Percentiles rank a stretch among this genome's conserved stretches.
Evolutionary conservation across 2,797 vertebrate genomes (phyloP).

Genomic region (Melanotaenia parkinsoni): DNA sequence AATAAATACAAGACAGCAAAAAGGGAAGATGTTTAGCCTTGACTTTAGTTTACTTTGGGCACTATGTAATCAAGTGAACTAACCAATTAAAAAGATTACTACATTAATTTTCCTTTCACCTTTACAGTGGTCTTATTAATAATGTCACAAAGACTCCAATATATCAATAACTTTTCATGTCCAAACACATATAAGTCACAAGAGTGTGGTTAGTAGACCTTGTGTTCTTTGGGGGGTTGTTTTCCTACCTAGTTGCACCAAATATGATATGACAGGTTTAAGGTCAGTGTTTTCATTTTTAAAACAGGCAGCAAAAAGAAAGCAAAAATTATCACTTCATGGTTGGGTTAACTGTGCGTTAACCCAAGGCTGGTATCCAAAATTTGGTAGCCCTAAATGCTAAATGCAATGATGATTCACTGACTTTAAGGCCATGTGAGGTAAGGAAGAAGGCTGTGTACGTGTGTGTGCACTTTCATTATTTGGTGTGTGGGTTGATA

Average conservation of each 20-base stretch:
- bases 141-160: background rate
- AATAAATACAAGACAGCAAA: no score
- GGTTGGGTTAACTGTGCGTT: constrained; percentile 35
- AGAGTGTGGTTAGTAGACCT: background rate
- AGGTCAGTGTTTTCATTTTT: constrained; percentile 60
- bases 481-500: constrained; percentile 20
- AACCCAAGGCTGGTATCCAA: constrained; percentile 40
- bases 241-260: constrained; percentile 25
- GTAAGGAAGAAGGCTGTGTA: constrained; percentile 26
- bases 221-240: no score
- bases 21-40: no score
- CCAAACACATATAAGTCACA: background rate
- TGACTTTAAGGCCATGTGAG: constrained; percentile 43
- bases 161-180: background rate
- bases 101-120: no score
- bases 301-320: constrained; percentile 44
- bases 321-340: constrained; percentile 49
- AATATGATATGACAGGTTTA: constrained; percentile 61
- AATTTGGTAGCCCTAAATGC: constrained; percentile 40
- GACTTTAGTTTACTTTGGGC: no score
- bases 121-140: no score
- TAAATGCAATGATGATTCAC: constrained; percentile 60
- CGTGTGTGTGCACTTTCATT: constrained; percentile 24
- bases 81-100: no score
- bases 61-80: no score